Percentiles rank a stretch among this genome's conserved stretches.
phyloP scores from a whole-genome alignment of 1,140 invertebrate species.

The Ostrea denselamellosa region DNA sequence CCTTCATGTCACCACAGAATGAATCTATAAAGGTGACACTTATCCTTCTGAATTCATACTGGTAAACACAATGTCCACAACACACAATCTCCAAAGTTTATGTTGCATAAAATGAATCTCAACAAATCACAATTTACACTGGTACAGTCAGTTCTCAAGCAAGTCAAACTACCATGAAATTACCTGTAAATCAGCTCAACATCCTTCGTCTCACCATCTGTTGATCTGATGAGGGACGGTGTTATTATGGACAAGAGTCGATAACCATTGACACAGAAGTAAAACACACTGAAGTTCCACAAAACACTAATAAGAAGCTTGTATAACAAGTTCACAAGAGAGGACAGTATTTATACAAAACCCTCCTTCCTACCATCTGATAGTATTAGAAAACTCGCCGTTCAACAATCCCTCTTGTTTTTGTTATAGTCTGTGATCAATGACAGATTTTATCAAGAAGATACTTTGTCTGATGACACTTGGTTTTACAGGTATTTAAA shows the following conservation, averaged over 20 bases:
- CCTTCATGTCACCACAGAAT: not conserved
- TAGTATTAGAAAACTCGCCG: slow-evolving; percentile 2
- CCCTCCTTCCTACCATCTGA: not conserved
- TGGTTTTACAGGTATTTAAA: slow-evolving; percentile 37
- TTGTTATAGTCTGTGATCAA: not conserved
- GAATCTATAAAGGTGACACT: not conserved
- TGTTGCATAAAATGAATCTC: not conserved
- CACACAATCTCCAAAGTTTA: not conserved
- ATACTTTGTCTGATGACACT: not conserved
- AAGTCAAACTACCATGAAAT: not conserved
- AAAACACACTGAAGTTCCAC: slow-evolving; percentile 8
- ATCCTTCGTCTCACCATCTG: not conserved
- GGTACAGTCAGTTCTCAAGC: not conserved
- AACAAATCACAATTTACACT: not conserved
- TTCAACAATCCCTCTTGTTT: not conserved
- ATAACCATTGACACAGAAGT: not conserved
- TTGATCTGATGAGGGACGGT: not conserved
- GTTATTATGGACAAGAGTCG: not conserved
- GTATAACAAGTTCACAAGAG: not conserved
- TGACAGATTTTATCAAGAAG: slow-evolving; percentile 29
- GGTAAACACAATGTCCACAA: not conserved
- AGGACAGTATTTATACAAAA: not conserved
- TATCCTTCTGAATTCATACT: not conserved
- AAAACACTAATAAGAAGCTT: slow-evolving; percentile 12
- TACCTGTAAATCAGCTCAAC: slow-evolving; percentile 5